Conservation (phyloP, 2,888 invertebrate species). For the Pyrrhosoma nymphula region DNA sequence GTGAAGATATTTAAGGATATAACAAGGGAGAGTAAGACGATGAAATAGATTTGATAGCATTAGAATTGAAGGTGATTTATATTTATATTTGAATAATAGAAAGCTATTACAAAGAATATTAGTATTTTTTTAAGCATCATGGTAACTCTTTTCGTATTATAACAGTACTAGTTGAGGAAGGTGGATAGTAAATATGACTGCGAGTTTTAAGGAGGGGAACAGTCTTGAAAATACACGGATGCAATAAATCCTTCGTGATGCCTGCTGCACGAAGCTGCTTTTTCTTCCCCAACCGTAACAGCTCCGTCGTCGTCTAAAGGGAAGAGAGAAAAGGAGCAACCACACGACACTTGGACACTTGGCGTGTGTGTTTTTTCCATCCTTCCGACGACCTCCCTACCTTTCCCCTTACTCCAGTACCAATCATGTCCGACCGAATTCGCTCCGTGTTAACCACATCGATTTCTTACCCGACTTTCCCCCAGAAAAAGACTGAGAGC, state of each 20-base stretch:
- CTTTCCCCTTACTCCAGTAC: not conserved
- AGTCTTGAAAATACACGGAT: not conserved
- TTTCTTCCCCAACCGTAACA: not conserved
- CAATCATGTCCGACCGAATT: conserved; percentile 48
- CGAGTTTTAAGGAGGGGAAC: not conserved
- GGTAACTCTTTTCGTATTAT: no score
- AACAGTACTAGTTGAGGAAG: no score
- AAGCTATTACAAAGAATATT: no score
- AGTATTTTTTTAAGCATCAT: no score
- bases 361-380: not conserved
- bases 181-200: no score
- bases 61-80: no score
- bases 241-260: conserved; percentile 18
- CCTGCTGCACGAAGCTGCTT: not conserved
- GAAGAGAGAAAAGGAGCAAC: not conserved
- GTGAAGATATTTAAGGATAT: no score
- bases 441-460: conserved; percentile 41
- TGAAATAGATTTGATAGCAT: no score
- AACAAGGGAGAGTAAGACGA: no score
- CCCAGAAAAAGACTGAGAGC: conserved; percentile 18
- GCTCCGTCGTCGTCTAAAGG: not conserved
- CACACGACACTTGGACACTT: not conserved
- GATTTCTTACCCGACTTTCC: conserved; percentile 40
- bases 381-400: not conserved
- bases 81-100: no score